A percentile compares a stretch with the other conserved stretches of the same genome.
These are phyloP conservation scores for Nasua narica DNA, from an alignment of 2,797 vertebrate genomes.

Conservation along the genomic window DNA sequence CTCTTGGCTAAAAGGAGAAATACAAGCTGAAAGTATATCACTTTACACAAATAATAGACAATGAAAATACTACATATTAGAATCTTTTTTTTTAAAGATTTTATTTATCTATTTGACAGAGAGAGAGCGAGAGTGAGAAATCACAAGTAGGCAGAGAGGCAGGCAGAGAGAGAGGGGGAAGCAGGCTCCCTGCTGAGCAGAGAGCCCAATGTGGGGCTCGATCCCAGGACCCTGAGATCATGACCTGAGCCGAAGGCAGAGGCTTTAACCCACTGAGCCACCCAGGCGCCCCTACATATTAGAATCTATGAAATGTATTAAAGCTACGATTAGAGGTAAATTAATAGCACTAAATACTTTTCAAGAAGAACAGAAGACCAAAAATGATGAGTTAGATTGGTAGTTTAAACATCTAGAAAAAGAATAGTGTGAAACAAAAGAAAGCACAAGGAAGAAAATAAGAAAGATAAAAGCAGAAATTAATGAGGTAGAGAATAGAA, in stretches of 20 bases:
- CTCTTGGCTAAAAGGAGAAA: not conserved
- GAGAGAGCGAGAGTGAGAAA: no score
- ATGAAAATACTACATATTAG: not conserved
- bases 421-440: not conserved
- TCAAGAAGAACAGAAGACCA: not conserved
- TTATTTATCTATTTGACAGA: no score
- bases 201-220: no score
- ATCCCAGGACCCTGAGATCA: no score
- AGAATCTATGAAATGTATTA: not conserved
- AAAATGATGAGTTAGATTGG: not conserved
- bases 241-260: no score
- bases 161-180: no score
- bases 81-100: no score
- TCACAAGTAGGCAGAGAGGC: no score
- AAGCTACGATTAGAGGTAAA: not conserved
- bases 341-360: not conserved
- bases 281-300: no score
- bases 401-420: not conserved
- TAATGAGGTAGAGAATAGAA: not conserved
- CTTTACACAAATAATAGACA: not conserved
- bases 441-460: not conserved
- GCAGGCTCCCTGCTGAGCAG: no score
- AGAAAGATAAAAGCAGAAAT: not conserved
- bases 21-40: not conserved
- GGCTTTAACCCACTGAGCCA: no score